These are phyloP conservation scores for Cerastis leucographa DNA, from an alignment of 2,888 invertebrate genomes.

Conservation along the genomic window DNA sequence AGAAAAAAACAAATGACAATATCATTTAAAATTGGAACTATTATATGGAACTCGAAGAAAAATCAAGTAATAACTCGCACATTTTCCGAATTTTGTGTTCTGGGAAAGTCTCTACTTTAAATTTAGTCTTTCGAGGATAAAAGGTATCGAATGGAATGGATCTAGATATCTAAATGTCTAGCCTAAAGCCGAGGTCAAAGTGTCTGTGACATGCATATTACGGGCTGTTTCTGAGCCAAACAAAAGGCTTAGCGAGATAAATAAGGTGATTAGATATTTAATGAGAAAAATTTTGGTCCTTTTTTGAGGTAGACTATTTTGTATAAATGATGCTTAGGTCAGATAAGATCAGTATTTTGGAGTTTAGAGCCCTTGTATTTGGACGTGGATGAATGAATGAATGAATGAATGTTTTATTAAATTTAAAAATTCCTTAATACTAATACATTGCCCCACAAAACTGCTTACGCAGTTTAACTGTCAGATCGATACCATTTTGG, in stretches of 20 bases:
- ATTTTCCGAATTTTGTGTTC: not conserved
- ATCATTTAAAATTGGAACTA: not conserved
- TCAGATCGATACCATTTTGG: no score
- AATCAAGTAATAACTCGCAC: not conserved
- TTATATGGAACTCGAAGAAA: not conserved
- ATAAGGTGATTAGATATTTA: not conserved
- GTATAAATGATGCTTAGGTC: conserved; percentile 1
- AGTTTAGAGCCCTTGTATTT: not conserved
- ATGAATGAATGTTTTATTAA: no score
- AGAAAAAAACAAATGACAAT: no score
- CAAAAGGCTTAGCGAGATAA: no score
- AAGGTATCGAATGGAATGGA: conserved; percentile 29
- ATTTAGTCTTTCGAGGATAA: not conserved
- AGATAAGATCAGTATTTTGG: not conserved
- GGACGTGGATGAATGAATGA: not conserved
- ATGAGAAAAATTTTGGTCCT: not conserved
- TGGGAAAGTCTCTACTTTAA: not conserved
- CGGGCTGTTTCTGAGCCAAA: not conserved
- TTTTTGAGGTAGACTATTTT: not conserved
- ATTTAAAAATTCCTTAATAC: no score
- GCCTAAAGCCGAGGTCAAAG: conserved; percentile 40
- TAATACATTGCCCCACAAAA: no score
- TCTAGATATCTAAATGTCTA: conserved; percentile 42
- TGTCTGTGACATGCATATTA: conserved; percentile 25
- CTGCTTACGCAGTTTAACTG: no score